phyloP scores from a whole-genome alignment of 2,113 vertebrate genomes.

The Neolamprologus ventralis region DNA sequence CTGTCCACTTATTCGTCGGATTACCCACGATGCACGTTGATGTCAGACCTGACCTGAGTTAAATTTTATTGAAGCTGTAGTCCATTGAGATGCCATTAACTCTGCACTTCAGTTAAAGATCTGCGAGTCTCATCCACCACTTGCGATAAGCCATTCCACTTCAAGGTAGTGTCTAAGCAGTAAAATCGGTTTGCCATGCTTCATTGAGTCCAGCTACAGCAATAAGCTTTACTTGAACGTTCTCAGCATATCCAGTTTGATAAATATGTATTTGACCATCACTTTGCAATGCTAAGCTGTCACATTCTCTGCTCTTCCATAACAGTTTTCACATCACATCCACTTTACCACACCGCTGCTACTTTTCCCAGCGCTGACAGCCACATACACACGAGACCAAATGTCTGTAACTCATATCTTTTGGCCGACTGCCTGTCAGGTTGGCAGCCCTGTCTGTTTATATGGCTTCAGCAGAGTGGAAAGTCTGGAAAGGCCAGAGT shows the following conservation, averaged over 20 bases:
- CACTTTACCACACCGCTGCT: not conserved
- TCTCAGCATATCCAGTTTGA: not conserved
- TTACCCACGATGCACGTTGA: not conserved
- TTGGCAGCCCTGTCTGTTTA: conserved; percentile 38
- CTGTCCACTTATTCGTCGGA: not conserved
- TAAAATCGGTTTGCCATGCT: conserved; percentile 10
- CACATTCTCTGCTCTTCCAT: not conserved
- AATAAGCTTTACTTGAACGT: not conserved
- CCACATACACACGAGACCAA: not conserved
- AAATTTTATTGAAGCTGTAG: not conserved
- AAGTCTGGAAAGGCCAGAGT: not conserved
- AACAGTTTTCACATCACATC: conserved; percentile 9
- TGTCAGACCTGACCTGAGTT: not conserved
- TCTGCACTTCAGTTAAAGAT: conserved; percentile 30
- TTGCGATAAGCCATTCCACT: not conserved
- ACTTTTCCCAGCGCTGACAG: conserved; percentile 15
- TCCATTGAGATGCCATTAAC: not conserved
- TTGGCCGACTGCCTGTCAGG: conserved; percentile 23
- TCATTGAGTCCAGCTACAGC: not conserved
- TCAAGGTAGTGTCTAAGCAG: not conserved
- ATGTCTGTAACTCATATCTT: conserved; percentile 44
- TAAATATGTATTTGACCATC: not conserved
- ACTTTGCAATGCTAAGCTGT: not conserved
- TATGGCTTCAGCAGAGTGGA: conserved; percentile 19
- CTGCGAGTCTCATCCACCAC: not conserved